phyloP scores from a whole-genome alignment of 2,113 vertebrate genomes.

The Synchiropus splendidus region DNA sequence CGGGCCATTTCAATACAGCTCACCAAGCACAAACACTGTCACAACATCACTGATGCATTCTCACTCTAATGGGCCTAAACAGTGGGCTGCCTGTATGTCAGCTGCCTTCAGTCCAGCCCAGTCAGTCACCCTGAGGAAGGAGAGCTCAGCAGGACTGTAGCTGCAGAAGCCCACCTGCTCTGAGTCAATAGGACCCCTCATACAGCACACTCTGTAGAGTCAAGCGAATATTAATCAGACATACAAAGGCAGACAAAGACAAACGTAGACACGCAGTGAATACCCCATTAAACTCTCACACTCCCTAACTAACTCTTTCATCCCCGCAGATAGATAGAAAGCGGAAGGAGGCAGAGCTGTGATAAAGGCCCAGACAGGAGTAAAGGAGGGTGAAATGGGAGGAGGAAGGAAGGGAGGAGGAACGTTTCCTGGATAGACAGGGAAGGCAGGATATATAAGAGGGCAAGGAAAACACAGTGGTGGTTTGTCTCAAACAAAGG shows the following conservation, averaged over 20 bases:
- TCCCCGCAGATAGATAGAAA: conserved; percentile 47
- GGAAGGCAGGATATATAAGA: conserved; percentile 60
- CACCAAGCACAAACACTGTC: conserved; percentile 17
- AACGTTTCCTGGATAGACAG: conserved; percentile 60
- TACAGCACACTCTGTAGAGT: conserved; percentile 44
- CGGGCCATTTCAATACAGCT: conserved; percentile 2
- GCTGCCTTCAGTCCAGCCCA: conserved; percentile 59
- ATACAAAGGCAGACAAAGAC: conserved; percentile 53
- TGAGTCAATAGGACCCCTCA: conserved; percentile 58
- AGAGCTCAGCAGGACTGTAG: conserved; percentile 59
- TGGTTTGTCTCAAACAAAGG: conserved; percentile 56
- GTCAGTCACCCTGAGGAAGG: conserved; percentile 57
- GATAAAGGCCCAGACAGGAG: conserved; percentile 53
- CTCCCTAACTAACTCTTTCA: conserved; percentile 47
- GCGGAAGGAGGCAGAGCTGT: conserved; percentile 48
- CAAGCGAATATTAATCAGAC: conserved; percentile 59
- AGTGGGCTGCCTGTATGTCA: conserved; percentile 56
- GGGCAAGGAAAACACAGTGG: conserved; percentile 53
- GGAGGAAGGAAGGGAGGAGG: conserved; percentile 53
- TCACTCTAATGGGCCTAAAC: conserved; percentile 38
- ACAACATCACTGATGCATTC: conserved; percentile 23
- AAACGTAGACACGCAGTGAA: conserved; percentile 37
- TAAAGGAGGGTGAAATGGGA: conserved; percentile 13
- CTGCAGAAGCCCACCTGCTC: conserved; percentile 60
- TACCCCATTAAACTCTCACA: conserved; percentile 1